phyloP scores from a whole-genome alignment of 2,113 vertebrate species.

The Haplochromis vanheusdeni region DNA sequence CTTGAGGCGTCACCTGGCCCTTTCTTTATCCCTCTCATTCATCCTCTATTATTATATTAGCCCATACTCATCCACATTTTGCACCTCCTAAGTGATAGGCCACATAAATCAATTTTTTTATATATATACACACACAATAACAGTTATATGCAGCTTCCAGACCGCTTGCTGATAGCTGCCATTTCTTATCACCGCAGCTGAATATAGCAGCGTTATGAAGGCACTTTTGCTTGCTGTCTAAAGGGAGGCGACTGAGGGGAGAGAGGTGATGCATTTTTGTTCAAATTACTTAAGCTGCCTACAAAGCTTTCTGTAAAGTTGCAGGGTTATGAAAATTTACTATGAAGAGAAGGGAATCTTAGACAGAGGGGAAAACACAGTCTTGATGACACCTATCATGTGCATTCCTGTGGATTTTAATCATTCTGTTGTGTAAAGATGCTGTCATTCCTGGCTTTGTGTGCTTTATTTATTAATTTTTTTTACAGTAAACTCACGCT shows the following conservation, averaged over 20 bases:
- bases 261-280: not conserved
- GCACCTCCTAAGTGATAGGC: constrained; percentile 42
- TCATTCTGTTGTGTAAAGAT: not conserved
- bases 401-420: not conserved
- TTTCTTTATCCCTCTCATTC: constrained; percentile 25
- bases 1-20: constrained; percentile 28
- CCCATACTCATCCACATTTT: constrained; percentile 44
- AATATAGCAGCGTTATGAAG: constrained; percentile 36
- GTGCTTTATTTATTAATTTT: not conserved
- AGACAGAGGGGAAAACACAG: not conserved
- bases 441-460: not conserved
- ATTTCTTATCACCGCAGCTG: constrained; percentile 58
- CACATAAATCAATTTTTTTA: constrained; percentile 46
- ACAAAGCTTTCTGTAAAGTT: constrained; percentile 14
- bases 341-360: not conserved
- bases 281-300: constrained; percentile 46
- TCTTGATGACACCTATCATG: not conserved
- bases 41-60: constrained; percentile 40
- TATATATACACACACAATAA: constrained; percentile 43
- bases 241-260: constrained; percentile 22
- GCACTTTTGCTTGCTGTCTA: constrained; percentile 46
- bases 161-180: constrained; percentile 58
- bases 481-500: not conserved
- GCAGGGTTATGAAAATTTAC: not conserved
- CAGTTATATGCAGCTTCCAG: constrained; percentile 27